These are phyloP conservation scores for Scaptomyza tumidula DNA, from an alignment of 2,888 invertebrate genomes.

Conservation along the genomic window DNA sequence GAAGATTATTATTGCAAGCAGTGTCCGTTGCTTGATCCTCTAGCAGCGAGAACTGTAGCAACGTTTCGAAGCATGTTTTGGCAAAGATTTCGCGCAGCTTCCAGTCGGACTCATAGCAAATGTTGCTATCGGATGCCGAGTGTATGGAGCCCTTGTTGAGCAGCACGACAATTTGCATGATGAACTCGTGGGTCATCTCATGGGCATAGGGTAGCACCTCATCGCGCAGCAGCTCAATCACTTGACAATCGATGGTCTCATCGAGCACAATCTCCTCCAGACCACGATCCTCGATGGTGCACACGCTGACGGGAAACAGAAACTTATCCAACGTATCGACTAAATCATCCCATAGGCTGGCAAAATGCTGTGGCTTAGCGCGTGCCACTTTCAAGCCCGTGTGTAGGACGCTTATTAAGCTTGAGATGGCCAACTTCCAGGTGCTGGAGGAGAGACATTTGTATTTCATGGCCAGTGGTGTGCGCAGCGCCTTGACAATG, in stretches of 20 bases:
- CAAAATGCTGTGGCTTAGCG: conserved; percentile 89
- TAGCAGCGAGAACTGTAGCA: conserved; percentile 95
- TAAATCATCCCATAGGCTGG: conserved; percentile 93
- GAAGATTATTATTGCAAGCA: conserved; percentile 85
- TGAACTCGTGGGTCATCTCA: conserved; percentile 92
- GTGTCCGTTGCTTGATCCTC: conserved; percentile 86
- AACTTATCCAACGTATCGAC: conserved; percentile 95
- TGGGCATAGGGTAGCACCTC: conserved; percentile 93
- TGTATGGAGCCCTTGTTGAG: conserved; percentile 94
- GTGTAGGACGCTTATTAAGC: conserved; percentile 91
- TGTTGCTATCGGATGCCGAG: conserved; percentile 88
- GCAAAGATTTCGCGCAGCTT: conserved; percentile 97
- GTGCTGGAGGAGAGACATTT: conserved; percentile 91
- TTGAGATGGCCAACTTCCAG: conserved; percentile 92
- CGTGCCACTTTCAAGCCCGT: conserved; percentile 95
- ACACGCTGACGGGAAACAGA: conserved; percentile 91
- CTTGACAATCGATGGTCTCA: conserved; percentile 92
- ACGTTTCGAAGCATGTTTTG: conserved; percentile 97
- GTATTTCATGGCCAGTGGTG: conserved; percentile 92
- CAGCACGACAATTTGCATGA: conserved; percentile 92
- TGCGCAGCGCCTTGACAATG: conserved; percentile 88
- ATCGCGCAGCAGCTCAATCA: conserved; percentile 92
- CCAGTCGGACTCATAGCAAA: conserved; percentile 90
- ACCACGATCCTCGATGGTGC: conserved; percentile 86
- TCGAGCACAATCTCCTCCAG: conserved; percentile 87